Conservation (phyloP, 2,113 vertebrate genomes). For the Sardina pilchardus region DNA sequence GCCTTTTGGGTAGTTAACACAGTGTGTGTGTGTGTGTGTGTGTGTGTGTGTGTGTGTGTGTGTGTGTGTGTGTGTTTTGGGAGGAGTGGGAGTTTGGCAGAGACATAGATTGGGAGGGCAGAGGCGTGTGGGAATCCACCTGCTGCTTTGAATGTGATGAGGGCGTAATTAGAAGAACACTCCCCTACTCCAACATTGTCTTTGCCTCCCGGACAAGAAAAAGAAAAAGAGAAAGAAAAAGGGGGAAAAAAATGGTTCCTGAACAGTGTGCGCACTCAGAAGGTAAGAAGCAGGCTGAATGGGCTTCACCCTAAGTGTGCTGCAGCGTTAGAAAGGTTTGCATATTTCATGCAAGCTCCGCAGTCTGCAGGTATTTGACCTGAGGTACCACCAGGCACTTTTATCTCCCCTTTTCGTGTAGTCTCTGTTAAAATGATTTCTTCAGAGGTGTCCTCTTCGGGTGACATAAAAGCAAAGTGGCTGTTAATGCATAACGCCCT, state of each 20-base stretch:
- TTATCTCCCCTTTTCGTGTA: background rate
- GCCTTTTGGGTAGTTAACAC: constrained; percentile 54
- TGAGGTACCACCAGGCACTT: background rate
- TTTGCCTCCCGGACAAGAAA: background rate
- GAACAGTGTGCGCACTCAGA: background rate
- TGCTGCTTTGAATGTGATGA: constrained; percentile 27
- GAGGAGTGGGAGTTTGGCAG: constrained; percentile 27
- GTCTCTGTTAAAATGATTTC: background rate
- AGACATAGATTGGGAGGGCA: background rate
- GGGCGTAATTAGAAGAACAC: background rate
- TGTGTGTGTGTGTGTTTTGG: no score
- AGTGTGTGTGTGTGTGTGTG: constrained; percentile 43
- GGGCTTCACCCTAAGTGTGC: background rate
- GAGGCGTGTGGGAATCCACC: constrained; percentile 1
- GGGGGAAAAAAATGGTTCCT: background rate
- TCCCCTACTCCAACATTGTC: background rate
- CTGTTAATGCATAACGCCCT: background rate
- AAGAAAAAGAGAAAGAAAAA: background rate
- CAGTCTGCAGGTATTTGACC: background rate
- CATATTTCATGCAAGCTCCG: background rate
- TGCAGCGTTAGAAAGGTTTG: background rate
- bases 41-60: constrained; percentile 38
- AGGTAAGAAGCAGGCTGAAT: background rate
- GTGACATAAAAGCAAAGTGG: background rate
- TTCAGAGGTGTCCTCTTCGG: background rate